Evolutionary conservation across 1,140 invertebrate genomes (phyloP).

Genomic region (Hypsibius dujardini): DNA sequence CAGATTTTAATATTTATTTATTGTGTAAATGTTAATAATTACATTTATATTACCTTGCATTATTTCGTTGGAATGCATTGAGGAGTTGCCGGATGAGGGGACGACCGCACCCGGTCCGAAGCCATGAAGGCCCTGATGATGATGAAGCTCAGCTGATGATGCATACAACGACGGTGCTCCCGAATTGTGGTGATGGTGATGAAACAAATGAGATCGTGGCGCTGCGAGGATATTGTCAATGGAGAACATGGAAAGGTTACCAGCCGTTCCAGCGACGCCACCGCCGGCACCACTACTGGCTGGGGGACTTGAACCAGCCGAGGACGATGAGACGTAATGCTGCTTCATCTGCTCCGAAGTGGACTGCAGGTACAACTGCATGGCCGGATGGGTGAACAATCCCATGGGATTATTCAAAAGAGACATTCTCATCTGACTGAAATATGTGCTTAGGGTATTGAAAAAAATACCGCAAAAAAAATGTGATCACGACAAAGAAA

Average conservation of each 20-base stretch:
- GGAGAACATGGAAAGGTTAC: constrained; percentile 1
- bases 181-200: not conserved
- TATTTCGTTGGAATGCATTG: not conserved
- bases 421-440: not conserved
- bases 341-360: not conserved
- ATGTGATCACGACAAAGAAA: no score
- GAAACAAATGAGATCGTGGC: not conserved
- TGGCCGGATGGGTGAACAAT: not conserved
- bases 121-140: not conserved
- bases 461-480: no score
- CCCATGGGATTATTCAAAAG: not conserved
- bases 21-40: not conserved
- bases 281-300: no score
- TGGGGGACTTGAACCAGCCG: not conserved
- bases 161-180: not conserved
- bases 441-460: no score
- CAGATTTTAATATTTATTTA: not conserved
- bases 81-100: not conserved
- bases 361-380: not conserved
- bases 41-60: not conserved
- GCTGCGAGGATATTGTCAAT: not conserved
- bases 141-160: not conserved
- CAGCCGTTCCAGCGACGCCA: not conserved
- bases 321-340: not conserved
- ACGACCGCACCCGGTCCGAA: not conserved